Conservation (phyloP, 2,797 vertebrate species). For the Pagetopsis macropterus region DNA sequence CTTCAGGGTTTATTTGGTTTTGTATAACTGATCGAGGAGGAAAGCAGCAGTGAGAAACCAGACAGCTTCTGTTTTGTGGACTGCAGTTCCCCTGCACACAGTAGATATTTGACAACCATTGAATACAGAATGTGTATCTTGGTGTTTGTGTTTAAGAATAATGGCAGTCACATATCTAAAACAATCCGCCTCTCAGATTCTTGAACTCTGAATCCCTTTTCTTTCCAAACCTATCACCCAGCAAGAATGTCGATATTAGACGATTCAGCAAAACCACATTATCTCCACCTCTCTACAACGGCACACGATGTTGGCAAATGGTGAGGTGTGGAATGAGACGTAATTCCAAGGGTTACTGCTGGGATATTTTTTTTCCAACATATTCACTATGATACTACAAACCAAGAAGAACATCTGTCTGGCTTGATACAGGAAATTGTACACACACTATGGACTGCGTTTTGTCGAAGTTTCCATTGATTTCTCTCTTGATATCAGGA, state of each 20-base stretch:
- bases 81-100: conserved; percentile 7
- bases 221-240: neutral
- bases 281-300: neutral
- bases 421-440: too few species aligned
- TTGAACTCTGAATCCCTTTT: neutral
- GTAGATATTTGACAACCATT: conserved; percentile 1
- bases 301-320: neutral
- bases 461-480: too few species aligned
- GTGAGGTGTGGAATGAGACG: neutral
- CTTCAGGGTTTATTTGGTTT: conserved; percentile 43
- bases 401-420: too few species aligned
- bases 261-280: neutral
- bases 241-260: neutral
- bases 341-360: neutral
- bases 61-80: conserved; percentile 16
- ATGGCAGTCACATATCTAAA: neutral
- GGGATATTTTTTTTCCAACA: too few species aligned
- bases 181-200: neutral
- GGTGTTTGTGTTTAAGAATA: neutral
- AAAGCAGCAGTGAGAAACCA: conserved; percentile 33
- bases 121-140: neutral
- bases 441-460: neutral
- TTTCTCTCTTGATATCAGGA: neutral
- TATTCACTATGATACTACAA: too few species aligned
- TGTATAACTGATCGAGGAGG: conserved; percentile 37